These are phyloP conservation scores for Drosophila mimica DNA, from an alignment of 2,888 invertebrate genomes.

Conservation along the genomic window DNA sequence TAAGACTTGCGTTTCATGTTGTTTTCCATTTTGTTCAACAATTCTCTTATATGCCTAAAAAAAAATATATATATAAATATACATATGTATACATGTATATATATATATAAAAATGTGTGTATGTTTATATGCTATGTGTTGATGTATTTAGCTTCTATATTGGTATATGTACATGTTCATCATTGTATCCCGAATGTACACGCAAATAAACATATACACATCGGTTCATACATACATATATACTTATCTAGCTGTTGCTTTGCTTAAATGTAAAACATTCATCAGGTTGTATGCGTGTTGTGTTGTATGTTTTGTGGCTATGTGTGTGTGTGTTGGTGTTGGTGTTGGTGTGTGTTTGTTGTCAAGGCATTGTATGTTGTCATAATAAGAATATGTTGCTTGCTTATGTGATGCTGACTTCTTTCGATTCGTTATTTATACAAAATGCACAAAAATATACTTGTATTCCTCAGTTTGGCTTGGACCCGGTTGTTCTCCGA, in stretches of 20 bases:
- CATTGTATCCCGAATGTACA: background rate
- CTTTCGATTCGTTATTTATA: slow-evolving; percentile 31
- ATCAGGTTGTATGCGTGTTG: slow-evolving; percentile 33
- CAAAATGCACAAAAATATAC: slow-evolving; percentile 68
- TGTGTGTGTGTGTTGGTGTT: slow-evolving; percentile 15
- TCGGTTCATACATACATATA: slow-evolving; percentile 29
- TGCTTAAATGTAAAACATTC: slow-evolving; percentile 29
- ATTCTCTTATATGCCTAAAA: slow-evolving; percentile 65
- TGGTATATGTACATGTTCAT: slow-evolving; percentile 6
- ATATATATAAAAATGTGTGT: background rate
- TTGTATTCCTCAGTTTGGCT: slow-evolving; percentile 64
- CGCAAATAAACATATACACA: slow-evolving; percentile 5
- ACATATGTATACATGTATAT: background rate
- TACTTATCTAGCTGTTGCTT: slow-evolving; percentile 21
- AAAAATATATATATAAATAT: slow-evolving; percentile 59
- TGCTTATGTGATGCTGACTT: slow-evolving; percentile 24
- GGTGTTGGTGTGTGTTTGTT: slow-evolving; percentile 5
- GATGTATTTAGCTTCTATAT: slow-evolving; percentile 33
- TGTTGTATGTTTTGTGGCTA: slow-evolving; percentile 21
- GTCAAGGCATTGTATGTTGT: slow-evolving; percentile 47
- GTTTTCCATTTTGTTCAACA: slow-evolving; percentile 75
- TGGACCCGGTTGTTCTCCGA: slow-evolving; percentile 83
- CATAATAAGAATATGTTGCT: slow-evolving; percentile 29
- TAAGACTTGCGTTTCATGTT: slow-evolving; percentile 85
- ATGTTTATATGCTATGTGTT: background rate